Conservation (phyloP, 2,888 invertebrate species). For the Cephus sareptanus region DNA sequence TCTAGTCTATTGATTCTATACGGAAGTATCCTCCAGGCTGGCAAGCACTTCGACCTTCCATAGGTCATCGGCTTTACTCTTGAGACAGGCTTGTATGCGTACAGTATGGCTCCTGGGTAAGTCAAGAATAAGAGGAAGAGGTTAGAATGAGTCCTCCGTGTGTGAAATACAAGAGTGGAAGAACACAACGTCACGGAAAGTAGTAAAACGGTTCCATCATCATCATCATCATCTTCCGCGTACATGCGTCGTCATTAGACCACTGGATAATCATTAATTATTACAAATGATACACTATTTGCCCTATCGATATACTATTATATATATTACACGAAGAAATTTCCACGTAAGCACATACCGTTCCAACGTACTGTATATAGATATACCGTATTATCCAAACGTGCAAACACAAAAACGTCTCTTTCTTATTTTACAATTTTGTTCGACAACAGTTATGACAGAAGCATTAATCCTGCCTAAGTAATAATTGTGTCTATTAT, state of each 20-base stretch:
- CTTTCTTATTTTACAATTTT: not conserved
- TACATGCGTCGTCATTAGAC: conserved; percentile 32
- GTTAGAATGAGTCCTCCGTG: not conserved
- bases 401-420: not conserved
- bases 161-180: not conserved
- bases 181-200: not conserved
- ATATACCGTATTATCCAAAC: not conserved
- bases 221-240: conserved; percentile 23
- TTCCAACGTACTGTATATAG: not conserved
- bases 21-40: not conserved
- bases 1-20: not conserved
- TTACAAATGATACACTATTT: not conserved
- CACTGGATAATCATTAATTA: conserved; percentile 15
- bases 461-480: not conserved
- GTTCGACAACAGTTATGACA: not conserved
- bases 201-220: conserved; percentile 6
- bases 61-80: conserved; percentile 55
- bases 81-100: conserved; percentile 2
- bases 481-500: not conserved
- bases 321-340: not conserved
- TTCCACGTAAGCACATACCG: not conserved
- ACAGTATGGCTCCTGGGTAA: conserved; percentile 2
- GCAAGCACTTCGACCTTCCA: conserved; percentile 43
- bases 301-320: not conserved
- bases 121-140: conserved; percentile 4